phyloP scores from a whole-genome alignment of 2,797 vertebrate species.

The Onychomys leucogaster region DNA sequence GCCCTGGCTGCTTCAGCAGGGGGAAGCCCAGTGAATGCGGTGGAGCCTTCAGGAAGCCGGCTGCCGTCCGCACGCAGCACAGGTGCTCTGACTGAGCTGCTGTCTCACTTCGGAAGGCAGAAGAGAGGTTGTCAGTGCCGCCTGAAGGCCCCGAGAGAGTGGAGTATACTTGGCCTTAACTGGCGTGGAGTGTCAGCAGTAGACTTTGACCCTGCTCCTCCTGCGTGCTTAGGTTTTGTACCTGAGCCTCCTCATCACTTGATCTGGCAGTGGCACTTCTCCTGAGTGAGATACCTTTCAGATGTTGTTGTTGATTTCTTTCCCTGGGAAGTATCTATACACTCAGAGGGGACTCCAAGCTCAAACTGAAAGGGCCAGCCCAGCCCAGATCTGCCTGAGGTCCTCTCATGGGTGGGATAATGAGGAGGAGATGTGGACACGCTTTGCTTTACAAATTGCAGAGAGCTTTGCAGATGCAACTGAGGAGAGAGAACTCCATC shows the following conservation, averaged over 20 bases:
- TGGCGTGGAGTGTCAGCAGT: not conserved
- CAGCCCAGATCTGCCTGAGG: accelerated
- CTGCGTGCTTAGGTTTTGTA: not conserved
- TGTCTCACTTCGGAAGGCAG: not conserved
- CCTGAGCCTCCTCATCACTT: not conserved
- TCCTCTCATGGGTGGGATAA: not conserved
- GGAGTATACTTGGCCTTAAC: not conserved
- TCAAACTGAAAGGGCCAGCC: not conserved
- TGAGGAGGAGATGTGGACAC: not conserved
- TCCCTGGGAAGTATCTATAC: not conserved
- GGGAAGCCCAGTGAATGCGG: not conserved
- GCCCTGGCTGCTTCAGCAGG: not conserved
- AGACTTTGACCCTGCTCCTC: too few relatives aligned
- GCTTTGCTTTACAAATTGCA: not conserved
- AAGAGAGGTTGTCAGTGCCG: not conserved
- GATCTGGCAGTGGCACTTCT: not conserved
- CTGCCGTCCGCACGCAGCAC: too few relatives aligned
- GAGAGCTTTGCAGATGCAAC: not conserved
- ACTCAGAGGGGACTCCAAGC: not conserved
- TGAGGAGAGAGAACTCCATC: too few relatives aligned
- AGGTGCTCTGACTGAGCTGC: not conserved
- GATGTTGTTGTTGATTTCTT: not conserved
- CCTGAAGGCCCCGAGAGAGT: not conserved
- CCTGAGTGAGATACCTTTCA: not conserved
- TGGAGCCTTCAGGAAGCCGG: not conserved